These are phyloP conservation scores for Drosophila equinoxialis DNA, from an alignment of 1,140 invertebrate genomes.

Conservation along the genomic window DNA sequence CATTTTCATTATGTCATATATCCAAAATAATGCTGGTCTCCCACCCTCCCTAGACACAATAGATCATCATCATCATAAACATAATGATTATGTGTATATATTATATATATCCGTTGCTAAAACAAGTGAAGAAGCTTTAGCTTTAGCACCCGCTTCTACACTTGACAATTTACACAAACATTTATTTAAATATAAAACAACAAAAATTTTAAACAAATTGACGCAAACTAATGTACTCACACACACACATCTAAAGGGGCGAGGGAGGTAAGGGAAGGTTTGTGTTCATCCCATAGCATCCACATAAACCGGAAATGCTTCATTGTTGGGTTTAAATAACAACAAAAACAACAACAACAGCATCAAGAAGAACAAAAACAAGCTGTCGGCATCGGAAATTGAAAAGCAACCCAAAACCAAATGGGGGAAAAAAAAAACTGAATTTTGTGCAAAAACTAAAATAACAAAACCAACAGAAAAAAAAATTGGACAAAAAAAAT, in stretches of 20 bases:
- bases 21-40: conserved; percentile 29
- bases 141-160: conserved; percentile 32
- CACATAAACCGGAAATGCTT: conserved; percentile 64
- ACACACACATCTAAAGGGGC: neutral
- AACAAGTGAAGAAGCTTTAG: conserved; percentile 7
- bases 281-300: conserved; percentile 6
- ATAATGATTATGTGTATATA: conserved; percentile 62
- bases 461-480: conserved; percentile 5
- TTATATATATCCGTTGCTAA: conserved; percentile 7
- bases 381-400: conserved; percentile 72
- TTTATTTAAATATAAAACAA: conserved; percentile 34
- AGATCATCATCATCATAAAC: conserved; percentile 15
- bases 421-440: conserved; percentile 56
- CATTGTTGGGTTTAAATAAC: conserved; percentile 62
- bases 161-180: conserved; percentile 32
- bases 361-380: conserved; percentile 15
- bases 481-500: conserved; percentile 36
- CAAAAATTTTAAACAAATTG: conserved; percentile 73
- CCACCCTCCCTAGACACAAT: neutral
- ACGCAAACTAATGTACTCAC: conserved; percentile 72
- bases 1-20: conserved; percentile 24
- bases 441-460: conserved; percentile 51
- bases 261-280: neutral
- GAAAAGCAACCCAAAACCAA: conserved; percentile 78
- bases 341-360: conserved; percentile 22